Conservation (phyloP, 2,888 invertebrate genomes). For the Archips xylosteana region DNA sequence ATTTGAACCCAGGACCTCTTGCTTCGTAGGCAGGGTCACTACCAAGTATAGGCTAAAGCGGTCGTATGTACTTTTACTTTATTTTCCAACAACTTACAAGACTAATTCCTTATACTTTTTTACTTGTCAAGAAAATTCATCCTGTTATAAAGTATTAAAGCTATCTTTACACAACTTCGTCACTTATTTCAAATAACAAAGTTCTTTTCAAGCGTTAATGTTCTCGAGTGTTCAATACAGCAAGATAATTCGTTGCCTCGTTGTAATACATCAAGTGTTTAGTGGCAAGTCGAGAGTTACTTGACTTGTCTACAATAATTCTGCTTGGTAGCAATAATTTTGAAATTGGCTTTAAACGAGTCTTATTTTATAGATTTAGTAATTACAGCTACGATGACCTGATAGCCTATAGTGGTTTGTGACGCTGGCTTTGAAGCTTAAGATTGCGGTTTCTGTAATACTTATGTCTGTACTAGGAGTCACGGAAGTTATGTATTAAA, state of each 20-base stretch:
- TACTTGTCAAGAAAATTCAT: conserved; percentile 8
- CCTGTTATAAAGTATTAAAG: conserved; percentile 22
- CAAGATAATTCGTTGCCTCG: conserved; percentile 24
- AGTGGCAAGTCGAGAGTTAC: conserved; percentile 12
- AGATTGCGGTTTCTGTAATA: no score
- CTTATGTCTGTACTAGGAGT: no score
- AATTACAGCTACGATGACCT: no score
- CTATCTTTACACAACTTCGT: conserved; percentile 23
- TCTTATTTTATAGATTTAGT: no score
- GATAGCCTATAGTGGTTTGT: no score
- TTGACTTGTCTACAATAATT: not conserved
- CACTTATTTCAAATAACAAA: conserved; percentile 34
- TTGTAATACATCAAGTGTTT: not conserved
- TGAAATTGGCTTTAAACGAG: no score
- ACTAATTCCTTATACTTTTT: conserved; percentile 6
- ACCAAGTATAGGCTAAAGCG: no score
- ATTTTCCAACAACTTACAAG: not conserved
- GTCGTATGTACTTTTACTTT: not conserved
- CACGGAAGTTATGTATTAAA: no score
- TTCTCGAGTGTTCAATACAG: conserved; percentile 38
- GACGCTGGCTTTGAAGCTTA: no score
- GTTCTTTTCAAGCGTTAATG: conserved; percentile 37
- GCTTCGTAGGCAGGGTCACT: no score
- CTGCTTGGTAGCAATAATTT: no score
- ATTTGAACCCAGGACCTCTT: no score